A percentile compares a stretch with the other conserved stretches of the same genome.
These are phyloP conservation scores for Caenorhabditis parvicauda DNA, from an alignment of 2,888 invertebrate species.

Conservation along the genomic window DNA sequence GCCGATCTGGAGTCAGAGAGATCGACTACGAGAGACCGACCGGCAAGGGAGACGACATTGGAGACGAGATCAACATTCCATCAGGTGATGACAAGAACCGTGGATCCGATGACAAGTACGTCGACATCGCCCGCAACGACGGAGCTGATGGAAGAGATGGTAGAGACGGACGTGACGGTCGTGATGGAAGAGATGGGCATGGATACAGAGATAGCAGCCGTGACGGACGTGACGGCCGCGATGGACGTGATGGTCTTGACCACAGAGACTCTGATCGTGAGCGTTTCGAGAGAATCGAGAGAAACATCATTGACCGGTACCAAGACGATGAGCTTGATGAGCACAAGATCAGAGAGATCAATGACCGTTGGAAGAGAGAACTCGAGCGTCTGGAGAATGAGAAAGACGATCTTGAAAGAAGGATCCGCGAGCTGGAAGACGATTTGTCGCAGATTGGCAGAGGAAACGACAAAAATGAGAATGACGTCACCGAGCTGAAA, in stretches of 20 bases:
- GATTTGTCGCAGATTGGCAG: slow-evolving; percentile 52
- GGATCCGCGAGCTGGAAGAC: slow-evolving; percentile 57
- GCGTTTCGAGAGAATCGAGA: slow-evolving; percentile 24
- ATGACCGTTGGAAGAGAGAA: slow-evolving; percentile 59
- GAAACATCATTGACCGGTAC: slow-evolving; percentile 32
- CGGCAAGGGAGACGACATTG: slow-evolving; percentile 7
- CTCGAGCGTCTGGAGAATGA: slow-evolving; percentile 59
- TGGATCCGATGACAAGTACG: background rate
- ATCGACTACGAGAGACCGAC: too few relatives aligned
- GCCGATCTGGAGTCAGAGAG: background rate
- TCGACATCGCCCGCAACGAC: background rate
- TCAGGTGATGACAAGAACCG: background rate
- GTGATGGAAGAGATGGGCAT: background rate
- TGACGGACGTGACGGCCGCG: slow-evolving; percentile 20
- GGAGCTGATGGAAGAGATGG: slow-evolving; percentile 6
- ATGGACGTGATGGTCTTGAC: slow-evolving; percentile 35
- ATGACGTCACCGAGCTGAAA: slow-evolving; percentile 51
- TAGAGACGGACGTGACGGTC: slow-evolving; percentile 4
- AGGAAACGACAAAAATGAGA: slow-evolving; percentile 48
- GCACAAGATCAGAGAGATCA: slow-evolving; percentile 47
- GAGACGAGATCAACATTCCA: background rate
- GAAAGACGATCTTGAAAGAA: slow-evolving; percentile 55
- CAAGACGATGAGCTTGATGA: slow-evolving; percentile 54
- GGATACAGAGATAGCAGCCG: background rate
- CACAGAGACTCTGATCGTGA: slow-evolving; percentile 11